Evolutionary conservation across 1,140 invertebrate species (phyloP), one percentile per base, ranked within the genome.

Genomic region (Anastrepha ludens): DNA sequence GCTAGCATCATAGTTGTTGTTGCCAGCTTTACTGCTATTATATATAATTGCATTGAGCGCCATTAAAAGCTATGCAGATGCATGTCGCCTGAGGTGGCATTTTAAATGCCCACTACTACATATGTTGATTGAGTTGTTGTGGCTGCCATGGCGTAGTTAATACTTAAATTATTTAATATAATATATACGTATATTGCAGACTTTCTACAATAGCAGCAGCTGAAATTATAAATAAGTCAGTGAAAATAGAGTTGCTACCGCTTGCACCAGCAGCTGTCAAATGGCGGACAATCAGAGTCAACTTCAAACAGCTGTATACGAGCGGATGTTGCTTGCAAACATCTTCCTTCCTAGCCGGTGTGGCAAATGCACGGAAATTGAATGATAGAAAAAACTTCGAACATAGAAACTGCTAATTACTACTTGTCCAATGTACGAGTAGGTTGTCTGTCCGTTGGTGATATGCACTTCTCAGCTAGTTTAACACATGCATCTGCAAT

Each of bases 141-240:
- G 70, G 44, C 70, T 74, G 44, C 70, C 70, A 74, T 41, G 47
- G 44, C 70, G 44, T 74, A 74, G 70, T 74, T 74, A 74, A 74
- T 74, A 74, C n/a, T 74, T 74, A 74, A 74, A 74, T 74, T 74
- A 74, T 50, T 74, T 74, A 74, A 47, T 74, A 7, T 74, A 74
- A 47, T 74, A 7, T 74, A 74, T 47, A 74, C 47, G 13, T 3
- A 70, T 44, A 29, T 29, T 9, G 44, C n/a, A 50, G 44, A 74
- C 70, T 74, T 74, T 74, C 70, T 50, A 74, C 44, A 29, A 29
- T 29, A 74, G 47, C n/a, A 44, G 47, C 44, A 15, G 2, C 41
- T 44, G 15, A 17, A 8, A 65, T 5, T 29, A 70, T n/a, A 20
- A 29, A 29, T 29, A 1, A 29, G 29, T 1, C 29, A 29, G 29